phyloP scores from a whole-genome alignment of 2,797 vertebrate species.

The Synaphobranchus kaupii region DNA sequence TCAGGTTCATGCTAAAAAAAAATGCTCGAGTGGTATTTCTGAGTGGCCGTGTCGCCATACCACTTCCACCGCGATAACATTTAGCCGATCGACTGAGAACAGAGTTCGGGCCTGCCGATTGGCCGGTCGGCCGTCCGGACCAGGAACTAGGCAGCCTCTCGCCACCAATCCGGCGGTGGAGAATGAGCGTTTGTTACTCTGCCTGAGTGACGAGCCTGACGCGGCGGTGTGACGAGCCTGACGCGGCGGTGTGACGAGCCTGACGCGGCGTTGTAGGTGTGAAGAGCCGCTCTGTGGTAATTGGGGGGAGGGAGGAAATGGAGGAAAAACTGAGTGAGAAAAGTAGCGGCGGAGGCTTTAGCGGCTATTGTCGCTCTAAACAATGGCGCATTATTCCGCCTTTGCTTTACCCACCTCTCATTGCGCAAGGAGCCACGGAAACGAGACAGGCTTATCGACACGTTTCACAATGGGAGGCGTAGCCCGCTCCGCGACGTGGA shows the following conservation, averaged over 20 bases:
- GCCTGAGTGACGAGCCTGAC: not conserved
- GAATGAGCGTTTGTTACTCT: not conserved
- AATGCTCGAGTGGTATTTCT: not conserved
- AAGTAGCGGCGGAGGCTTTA: not conserved
- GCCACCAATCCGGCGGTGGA: not conserved
- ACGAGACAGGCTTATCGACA: not conserved
- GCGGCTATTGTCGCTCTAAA: too few species aligned
- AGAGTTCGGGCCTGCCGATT: not conserved
- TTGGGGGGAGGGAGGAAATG: not conserved
- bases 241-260: too few species aligned
- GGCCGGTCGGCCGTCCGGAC: not conserved
- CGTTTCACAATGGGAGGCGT: slow-evolving; percentile 15
- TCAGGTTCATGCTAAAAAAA: not conserved
- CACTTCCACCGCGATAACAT: not conserved
- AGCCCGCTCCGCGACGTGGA: not conserved
- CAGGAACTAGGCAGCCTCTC: not conserved
- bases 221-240: too few species aligned
- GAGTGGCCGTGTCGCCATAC: not conserved
- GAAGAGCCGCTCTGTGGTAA: not conserved
- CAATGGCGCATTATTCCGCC: not conserved
- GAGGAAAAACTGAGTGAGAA: not conserved
- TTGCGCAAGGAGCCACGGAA: not conserved
- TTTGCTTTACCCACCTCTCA: not conserved
- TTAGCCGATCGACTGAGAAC: not conserved
- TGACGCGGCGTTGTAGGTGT: not conserved